Evolutionary conservation across 2,888 invertebrate genomes (phyloP).

Genomic region (Volucella bombylans): DNA sequence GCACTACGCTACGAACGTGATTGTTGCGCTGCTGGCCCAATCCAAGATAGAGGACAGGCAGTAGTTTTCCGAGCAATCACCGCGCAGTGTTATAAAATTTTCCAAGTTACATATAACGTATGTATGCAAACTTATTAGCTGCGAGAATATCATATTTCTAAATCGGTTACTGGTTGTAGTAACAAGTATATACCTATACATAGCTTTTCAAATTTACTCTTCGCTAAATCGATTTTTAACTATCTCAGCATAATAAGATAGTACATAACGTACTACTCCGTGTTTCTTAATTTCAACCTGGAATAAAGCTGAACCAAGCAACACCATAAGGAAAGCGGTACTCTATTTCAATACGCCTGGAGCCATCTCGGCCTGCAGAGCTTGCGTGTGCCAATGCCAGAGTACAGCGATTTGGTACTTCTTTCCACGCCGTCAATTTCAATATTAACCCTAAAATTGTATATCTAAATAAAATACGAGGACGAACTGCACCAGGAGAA

Average conservation of each 20-base stretch:
- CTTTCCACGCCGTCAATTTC: conserved; percentile 58
- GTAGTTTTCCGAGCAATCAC: too few relatives aligned
- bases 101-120: too few relatives aligned
- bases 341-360: neutral
- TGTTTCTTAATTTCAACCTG: neutral
- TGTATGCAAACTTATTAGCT: too few relatives aligned
- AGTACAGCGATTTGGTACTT: conserved; percentile 44
- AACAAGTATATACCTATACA: conserved; percentile 19
- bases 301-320: neutral
- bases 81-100: too few relatives aligned
- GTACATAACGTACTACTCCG: conserved; percentile 22
- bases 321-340: neutral
- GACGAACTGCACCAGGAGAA: conserved; percentile 42
- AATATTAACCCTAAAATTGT: conserved; percentile 61
- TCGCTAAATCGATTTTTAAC: conserved; percentile 51
- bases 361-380: neutral
- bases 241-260: conserved; percentile 17
- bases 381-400: conserved; percentile 2
- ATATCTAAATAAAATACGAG: conserved; percentile 52
- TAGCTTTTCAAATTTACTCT: conserved; percentile 35
- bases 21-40: too few relatives aligned
- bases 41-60: too few relatives aligned
- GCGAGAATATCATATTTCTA: too few relatives aligned
- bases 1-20: too few relatives aligned
- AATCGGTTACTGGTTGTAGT: too few relatives aligned